These are phyloP conservation scores for Phragmatobia fuliginosa DNA, from an alignment of 2,888 invertebrate genomes.

Conservation along the genomic window DNA sequence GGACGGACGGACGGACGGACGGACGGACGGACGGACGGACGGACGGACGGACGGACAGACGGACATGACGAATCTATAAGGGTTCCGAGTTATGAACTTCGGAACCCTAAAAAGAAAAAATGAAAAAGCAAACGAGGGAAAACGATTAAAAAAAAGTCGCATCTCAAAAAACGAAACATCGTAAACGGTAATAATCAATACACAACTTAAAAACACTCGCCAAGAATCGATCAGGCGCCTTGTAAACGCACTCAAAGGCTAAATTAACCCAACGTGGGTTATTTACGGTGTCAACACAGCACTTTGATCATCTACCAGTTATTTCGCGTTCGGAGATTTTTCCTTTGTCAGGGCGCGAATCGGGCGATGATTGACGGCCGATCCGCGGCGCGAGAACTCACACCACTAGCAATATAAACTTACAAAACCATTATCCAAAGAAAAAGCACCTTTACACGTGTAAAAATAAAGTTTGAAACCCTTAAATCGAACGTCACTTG, in stretches of 20 bases:
- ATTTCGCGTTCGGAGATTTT: constrained; percentile 79
- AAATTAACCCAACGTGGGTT: constrained; percentile 81
- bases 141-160: background rate
- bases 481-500: constrained; percentile 15
- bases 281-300: constrained; percentile 70
- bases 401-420: constrained; percentile 12
- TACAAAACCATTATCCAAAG: constrained; percentile 12
- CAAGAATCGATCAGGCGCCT: constrained; percentile 55
- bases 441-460: constrained; percentile 7
- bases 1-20: too few relatives aligned
- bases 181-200: constrained; percentile 40
- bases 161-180: constrained; percentile 30
- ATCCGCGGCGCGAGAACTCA: constrained; percentile 71
- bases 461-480: background rate
- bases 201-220: constrained; percentile 42
- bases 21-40: too few relatives aligned
- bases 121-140: background rate
- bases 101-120: too few relatives aligned
- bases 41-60: too few relatives aligned
- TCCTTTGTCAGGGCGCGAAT: constrained; percentile 81
- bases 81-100: too few relatives aligned
- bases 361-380: constrained; percentile 82
- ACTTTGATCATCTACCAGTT: constrained; percentile 80
- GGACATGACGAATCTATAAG: too few relatives aligned
- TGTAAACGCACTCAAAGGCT: constrained; percentile 65